Evolutionary conservation across 37 sponge, comb jelly and placozoan genomes (phyloP).

Genomic region (Aphrocallistes beatrix): DNA sequence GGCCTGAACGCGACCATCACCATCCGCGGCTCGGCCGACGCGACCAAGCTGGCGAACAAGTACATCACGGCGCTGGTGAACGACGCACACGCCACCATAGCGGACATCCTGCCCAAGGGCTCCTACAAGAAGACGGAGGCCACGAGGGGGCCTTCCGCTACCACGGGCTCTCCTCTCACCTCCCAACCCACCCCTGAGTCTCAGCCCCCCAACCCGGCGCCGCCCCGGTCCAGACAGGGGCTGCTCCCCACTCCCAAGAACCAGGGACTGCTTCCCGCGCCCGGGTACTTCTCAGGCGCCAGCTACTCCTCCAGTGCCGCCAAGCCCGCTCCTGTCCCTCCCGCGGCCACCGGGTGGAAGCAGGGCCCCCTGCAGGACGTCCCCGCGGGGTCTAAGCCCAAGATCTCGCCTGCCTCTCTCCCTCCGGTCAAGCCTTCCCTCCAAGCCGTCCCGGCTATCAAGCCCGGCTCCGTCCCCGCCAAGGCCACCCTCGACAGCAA

Average conservation of each 20-base stretch:
- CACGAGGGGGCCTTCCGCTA: not conserved
- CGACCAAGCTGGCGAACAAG: constrained; percentile 46
- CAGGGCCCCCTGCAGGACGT: constrained; percentile 15
- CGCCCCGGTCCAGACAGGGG: constrained; percentile 34
- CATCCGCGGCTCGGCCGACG: constrained; percentile 55
- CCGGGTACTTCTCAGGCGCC: not conserved
- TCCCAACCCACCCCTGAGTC: not conserved
- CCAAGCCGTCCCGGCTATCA: not conserved
- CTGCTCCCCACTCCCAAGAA: constrained; percentile 36
- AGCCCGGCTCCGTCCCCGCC: not conserved
- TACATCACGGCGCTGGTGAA: constrained; percentile 24
- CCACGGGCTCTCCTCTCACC: constrained; percentile 1
- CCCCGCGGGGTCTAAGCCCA: not conserved
- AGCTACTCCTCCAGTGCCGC: not conserved
- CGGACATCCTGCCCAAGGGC: constrained; percentile 3
- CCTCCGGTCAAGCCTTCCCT: not conserved
- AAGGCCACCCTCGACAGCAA: not conserved
- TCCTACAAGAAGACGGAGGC: constrained; percentile 14
- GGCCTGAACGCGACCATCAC: constrained; percentile 34
- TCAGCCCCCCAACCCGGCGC: not conserved
- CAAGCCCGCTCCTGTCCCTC: not conserved
- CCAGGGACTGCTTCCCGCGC: not conserved
- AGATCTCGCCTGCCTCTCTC: constrained; percentile 14
- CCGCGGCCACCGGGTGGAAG: not conserved
- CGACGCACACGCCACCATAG: constrained; percentile 33